Evolutionary conservation across 2,113 vertebrate genomes (phyloP).

Genomic region (Cyanoramphus novaezelandiae): DNA sequence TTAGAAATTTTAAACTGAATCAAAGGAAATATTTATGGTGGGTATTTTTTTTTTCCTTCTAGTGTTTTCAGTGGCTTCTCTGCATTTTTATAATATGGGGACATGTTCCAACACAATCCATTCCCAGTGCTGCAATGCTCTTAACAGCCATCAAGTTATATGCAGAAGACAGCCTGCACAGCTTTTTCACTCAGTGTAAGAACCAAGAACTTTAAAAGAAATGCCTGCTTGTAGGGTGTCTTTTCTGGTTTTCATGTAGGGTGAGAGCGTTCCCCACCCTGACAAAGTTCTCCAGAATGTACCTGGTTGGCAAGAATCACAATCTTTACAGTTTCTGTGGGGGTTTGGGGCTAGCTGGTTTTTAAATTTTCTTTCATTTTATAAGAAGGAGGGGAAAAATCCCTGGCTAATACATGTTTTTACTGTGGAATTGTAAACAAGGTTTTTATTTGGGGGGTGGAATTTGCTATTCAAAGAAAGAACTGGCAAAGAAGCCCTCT

Average conservation of each 20-base stretch:
- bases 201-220: not conserved
- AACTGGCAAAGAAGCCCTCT: not conserved
- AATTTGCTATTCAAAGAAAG: not conserved
- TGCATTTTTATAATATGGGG: not conserved
- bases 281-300: not conserved
- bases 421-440: not conserved
- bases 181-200: not conserved
- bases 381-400: too few relatives aligned
- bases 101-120: not conserved
- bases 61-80: not conserved
- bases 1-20: not conserved
- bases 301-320: not conserved
- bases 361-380: not conserved
- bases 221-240: not conserved
- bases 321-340: not conserved
- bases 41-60: not conserved
- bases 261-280: not conserved
- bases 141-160: not conserved
- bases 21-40: not conserved
- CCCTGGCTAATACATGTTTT: not conserved
- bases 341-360: not conserved
- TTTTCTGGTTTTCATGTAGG: not conserved
- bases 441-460: not conserved
- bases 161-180: not conserved
- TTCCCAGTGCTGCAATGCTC: not conserved